Evolutionary conservation across 2,888 invertebrate genomes (phyloP), one percentile per base, ranked within the genome.

Genomic region (Nesidiocoris tenuis): DNA sequence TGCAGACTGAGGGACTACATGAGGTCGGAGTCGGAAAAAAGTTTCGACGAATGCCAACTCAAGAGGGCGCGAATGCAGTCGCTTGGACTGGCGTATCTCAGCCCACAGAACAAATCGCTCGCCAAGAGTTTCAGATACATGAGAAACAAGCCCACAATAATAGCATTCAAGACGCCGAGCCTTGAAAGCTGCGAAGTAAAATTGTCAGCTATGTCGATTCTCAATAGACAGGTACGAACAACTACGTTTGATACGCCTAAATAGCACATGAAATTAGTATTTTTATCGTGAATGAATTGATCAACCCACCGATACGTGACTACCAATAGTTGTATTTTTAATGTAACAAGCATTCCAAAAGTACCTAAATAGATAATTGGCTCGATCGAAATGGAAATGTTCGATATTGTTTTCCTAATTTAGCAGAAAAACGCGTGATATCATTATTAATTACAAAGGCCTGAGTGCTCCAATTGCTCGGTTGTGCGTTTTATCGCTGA

Each of bases 121-220:
- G 93, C 93, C 0, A 92, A 93, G 82, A 92, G 93, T 82, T 94
- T 94, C 84, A 87, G 94, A n/a, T 95, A 94, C 82, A 93, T 95
- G 93, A 85, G 95, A 61, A 90, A 90, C 80, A 95, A 95, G 81
- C 95, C 95, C 0, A 92, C 93, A 0, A 93, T 95, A 79, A 93
- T 95, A 66, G 92, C 93, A 0, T 93, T 94, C 82, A 92, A 93
- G 83, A 92, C 94, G 1, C 94, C 94, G 0, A 91, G 90, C 83
- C 83, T 90, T 74, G 92, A 93, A 79, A 88, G 89, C 80, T 88
- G 87, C 80, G 90, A 92, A 78, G 86, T 87, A 87, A 88, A 66
- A 86, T 89, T 80, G 83, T 80, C 80, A n/a, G 81, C 81, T 2
- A 76, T 81, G 22, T 80, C 79, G 25, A 80, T 79, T 39, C 77